Base-by-base conservation (phyloP, 37 sponge, comb jelly and placozoan species). In the Lycopodina hypogea region DNA sequence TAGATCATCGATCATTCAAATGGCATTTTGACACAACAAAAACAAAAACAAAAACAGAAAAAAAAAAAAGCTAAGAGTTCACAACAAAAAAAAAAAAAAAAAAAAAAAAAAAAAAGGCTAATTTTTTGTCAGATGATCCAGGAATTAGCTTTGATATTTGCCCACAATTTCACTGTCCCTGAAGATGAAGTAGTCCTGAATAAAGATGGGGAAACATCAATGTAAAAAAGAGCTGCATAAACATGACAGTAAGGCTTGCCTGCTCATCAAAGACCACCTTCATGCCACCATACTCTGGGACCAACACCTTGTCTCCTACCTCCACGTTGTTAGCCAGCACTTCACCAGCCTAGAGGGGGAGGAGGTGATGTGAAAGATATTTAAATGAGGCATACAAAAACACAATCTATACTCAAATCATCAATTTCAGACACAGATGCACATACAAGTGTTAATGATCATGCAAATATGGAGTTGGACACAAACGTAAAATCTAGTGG, bases 231-330 rank as follows among this genome's bases (percentile, higher is more conserved):
- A 50, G 34, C n/a, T 12, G 29, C 3, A 36, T 71, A 71, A 7
- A 29, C 2, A 71, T 26, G 3, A 71, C 42, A 8, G 37, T 17
- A 67, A 37, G 41, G 60, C 74, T 51, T 78, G 93, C 97, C 81
- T 93, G 61, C 0, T 96, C 89, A 22, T 96, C 89, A 69, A 93
- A 82, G n/a, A 72, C 90, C 8, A 96, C 64, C 61, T 96, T 96
- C 21, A 93, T 93, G 14, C 97, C 97, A 1, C 97, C 97, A 83
- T 92, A 96, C 60, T 96, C 97, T 3, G 97, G 97, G 2, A 96
- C 74, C 3, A 93, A 82, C 1, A 96, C 93, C 40, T 90, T 85
- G 51, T 96, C 93, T 40, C 93, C 97, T 0, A 93, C 89, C 21
- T 68, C 36, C 18, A 96, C 97, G 57, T 62, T 83, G 70, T 88